A percentile compares a stretch with the other conserved stretches of the same genome.
Conservation (phyloP, 2,797 vertebrate species). For the Glossophaga mutica region DNA sequence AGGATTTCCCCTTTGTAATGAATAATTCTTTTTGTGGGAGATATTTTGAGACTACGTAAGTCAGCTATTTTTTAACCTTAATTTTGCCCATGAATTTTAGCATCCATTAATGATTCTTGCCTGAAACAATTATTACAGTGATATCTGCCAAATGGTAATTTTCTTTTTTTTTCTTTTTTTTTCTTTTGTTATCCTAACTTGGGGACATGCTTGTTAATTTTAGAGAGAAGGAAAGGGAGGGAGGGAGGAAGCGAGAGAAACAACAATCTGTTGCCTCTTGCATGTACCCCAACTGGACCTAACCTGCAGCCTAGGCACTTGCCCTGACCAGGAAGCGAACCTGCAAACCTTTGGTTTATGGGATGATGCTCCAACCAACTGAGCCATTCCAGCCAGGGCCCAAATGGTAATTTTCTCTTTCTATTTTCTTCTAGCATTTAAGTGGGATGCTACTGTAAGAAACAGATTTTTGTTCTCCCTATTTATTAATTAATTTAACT, state of each 20-base stretch:
- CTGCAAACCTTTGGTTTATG: not conserved
- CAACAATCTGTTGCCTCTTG: not conserved
- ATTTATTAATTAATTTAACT: not conserved
- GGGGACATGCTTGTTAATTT: not conserved
- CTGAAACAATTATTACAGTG: not conserved
- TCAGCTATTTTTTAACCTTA: not conserved
- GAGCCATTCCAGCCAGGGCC: not conserved
- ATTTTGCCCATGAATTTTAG: not conserved
- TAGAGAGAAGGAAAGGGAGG: not conserved
- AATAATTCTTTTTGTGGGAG: not conserved
- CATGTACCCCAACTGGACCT: not conserved
- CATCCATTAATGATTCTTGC: not conserved
- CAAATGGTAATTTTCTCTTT: not conserved
- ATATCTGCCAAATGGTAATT: not conserved
- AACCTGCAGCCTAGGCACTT: not conserved
- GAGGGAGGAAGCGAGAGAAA: not conserved
- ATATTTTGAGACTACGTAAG: not conserved
- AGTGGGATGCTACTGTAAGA: not conserved
- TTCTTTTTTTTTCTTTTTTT: not conserved
- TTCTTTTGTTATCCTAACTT: not conserved
- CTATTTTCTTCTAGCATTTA: not conserved
- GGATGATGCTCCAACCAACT: not conserved
- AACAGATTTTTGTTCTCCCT: not conserved
- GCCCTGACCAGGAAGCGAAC: not conserved
- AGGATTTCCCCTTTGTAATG: not conserved